Conservation (phyloP, 2,113 vertebrate genomes). For the Anarrhichthys ocellatus region DNA sequence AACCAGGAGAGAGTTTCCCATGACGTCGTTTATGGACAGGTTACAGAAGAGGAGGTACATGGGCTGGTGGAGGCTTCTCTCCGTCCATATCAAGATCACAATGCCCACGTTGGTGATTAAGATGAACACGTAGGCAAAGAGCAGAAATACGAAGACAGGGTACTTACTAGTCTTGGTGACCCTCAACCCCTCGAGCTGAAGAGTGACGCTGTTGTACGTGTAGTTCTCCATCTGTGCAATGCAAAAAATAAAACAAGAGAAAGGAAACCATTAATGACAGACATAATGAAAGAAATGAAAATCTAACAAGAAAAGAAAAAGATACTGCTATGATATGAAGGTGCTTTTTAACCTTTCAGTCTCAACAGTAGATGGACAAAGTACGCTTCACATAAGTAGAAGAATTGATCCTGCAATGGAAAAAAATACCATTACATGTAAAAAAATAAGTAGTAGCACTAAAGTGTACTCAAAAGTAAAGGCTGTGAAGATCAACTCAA, state of each 20-base stretch:
- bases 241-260: background rate
- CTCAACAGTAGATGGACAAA: background rate
- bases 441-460: background rate
- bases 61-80: slow-evolving; percentile 75
- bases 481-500: background rate
- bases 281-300: background rate
- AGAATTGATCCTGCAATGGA: background rate
- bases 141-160: slow-evolving; percentile 59
- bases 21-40: slow-evolving; percentile 67
- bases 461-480: background rate
- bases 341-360: background rate
- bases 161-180: slow-evolving; percentile 46
- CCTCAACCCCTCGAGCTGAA: slow-evolving; percentile 64
- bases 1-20: slow-evolving; percentile 57
- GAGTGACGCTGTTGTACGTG: slow-evolving; percentile 35
- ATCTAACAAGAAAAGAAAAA: background rate
- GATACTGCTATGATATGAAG: background rate
- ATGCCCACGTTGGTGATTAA: slow-evolving; percentile 62
- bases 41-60: slow-evolving; percentile 81
- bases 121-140: slow-evolving; percentile 61
- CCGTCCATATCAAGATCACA: slow-evolving; percentile 49
- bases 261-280: background rate
- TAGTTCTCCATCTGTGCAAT: slow-evolving; percentile 41
- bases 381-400: background rate
- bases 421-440: background rate